phyloP scores from a whole-genome alignment of 2,888 invertebrate genomes.

The Melinopterus prodromus region DNA sequence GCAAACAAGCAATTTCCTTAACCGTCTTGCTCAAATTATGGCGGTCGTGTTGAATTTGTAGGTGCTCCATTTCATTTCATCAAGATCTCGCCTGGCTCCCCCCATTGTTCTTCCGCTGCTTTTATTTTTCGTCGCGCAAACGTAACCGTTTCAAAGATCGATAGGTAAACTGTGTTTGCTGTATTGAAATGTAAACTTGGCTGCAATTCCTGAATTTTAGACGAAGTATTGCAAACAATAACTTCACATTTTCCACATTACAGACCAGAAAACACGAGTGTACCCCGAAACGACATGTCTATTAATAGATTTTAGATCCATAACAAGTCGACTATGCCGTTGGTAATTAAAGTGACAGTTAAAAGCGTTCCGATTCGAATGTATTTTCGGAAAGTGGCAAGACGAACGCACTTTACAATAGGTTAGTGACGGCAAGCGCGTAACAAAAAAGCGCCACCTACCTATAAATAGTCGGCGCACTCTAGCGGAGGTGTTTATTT shows the following conservation, averaged over 20 bases:
- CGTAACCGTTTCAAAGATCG: too few relatives aligned
- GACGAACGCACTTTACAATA: neutral
- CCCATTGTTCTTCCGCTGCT: neutral
- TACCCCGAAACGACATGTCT: neutral
- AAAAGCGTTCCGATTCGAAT: neutral
- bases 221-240: too few relatives aligned
- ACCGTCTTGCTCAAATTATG: neutral
- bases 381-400: neutral
- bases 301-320: neutral
- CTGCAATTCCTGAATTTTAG: too few relatives aligned
- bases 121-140: neutral
- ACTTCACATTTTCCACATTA: too few relatives aligned
- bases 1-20: neutral
- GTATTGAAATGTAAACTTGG: too few relatives aligned
- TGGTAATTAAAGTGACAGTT: neutral
- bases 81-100: neutral
- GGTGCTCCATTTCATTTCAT: neutral
- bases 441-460: slow-evolving; percentile 4
- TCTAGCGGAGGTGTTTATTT: slow-evolving; percentile 4
- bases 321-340: neutral
- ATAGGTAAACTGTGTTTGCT: too few relatives aligned
- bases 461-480: neutral
- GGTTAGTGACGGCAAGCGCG: neutral
- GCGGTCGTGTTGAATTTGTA: neutral
- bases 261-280: too few relatives aligned